These are phyloP conservation scores for Linhomoeus sp. DNA, from an alignment of 2,888 invertebrate genomes.

Conservation along the genomic window DNA sequence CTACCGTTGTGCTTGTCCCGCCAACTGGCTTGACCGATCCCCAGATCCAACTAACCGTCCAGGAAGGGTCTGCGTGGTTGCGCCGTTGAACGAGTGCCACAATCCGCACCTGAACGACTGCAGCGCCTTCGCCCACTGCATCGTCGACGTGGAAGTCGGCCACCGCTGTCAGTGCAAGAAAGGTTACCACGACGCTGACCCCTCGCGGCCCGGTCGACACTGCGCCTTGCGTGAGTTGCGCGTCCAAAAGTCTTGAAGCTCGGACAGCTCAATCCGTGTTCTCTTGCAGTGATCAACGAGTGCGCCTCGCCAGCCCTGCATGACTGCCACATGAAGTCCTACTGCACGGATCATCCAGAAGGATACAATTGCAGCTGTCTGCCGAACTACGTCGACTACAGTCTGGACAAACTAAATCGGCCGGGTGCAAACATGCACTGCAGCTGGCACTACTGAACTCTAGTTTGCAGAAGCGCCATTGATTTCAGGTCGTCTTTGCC, in stretches of 20 bases:
- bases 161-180: constrained; percentile 16
- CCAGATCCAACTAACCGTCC: constrained; percentile 13
- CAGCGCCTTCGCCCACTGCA: constrained; percentile 20
- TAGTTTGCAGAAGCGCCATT: too few relatives aligned
- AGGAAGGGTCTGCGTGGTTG: background rate
- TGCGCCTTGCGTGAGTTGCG: constrained; percentile 19
- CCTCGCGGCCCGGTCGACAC: constrained; percentile 19
- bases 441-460: too few relatives aligned
- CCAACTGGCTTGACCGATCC: constrained; percentile 18
- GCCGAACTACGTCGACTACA: background rate
- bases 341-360: constrained; percentile 19
- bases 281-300: constrained; percentile 22
- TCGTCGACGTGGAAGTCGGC: constrained; percentile 16
- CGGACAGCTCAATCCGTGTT: too few relatives aligned
- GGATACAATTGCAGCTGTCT: constrained; percentile 10
- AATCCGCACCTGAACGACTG: constrained; percentile 23
- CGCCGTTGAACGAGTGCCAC: constrained; percentile 18
- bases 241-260: too few relatives aligned
- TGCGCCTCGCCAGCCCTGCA: constrained; percentile 23
- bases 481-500: background rate
- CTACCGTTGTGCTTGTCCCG: constrained; percentile 21
- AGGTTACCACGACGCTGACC: constrained; percentile 24
- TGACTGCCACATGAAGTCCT: constrained; percentile 22
- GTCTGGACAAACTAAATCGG: background rate
- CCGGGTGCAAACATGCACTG: too few relatives aligned